Evolutionary conservation across 53 echinoderm and acorn worm genomes (phyloP).

Genomic region (Glandiceps talaboti): DNA sequence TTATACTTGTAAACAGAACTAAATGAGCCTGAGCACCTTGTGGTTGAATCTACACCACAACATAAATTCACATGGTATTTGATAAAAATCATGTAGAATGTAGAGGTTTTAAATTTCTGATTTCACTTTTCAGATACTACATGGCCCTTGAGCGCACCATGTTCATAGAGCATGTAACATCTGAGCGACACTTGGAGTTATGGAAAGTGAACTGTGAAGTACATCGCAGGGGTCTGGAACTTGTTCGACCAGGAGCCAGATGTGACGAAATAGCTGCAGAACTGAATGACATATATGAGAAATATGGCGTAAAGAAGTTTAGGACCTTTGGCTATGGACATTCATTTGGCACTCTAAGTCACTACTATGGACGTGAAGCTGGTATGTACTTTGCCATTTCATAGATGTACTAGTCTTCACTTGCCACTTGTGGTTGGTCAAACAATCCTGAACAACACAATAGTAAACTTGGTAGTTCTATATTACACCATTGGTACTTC

Average conservation of each 20-base stretch:
- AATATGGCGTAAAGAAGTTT: slow-evolving; percentile 43
- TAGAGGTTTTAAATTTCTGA: no score
- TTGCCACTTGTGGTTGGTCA: no score
- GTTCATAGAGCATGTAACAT: slow-evolving; percentile 49
- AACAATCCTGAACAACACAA: no score
- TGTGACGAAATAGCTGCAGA: slow-evolving; percentile 62
- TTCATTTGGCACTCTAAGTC: slow-evolving; percentile 56
- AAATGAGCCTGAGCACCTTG: no score
- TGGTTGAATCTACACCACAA: no score
- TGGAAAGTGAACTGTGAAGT: slow-evolving; percentile 76
- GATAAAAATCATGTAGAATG: no score
- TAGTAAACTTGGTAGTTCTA: no score
- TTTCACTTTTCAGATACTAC: slow-evolving; percentile 74
- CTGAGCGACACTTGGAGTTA: slow-evolving; percentile 40
- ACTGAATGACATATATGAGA: slow-evolving; percentile 46
- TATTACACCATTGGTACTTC: no score
- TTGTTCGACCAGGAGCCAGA: slow-evolving; percentile 56
- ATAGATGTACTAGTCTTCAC: no score
- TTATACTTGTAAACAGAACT: no score
- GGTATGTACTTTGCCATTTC: no score
- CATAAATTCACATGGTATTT: no score
- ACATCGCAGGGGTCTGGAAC: slow-evolving; percentile 50
- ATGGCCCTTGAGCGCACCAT: slow-evolving; percentile 69
- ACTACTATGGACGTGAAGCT: slow-evolving; percentile 83
- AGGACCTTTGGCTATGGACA: slow-evolving; percentile 89